Conservation (phyloP, 2,888 invertebrate genomes). For the Philonicus albiceps region DNA sequence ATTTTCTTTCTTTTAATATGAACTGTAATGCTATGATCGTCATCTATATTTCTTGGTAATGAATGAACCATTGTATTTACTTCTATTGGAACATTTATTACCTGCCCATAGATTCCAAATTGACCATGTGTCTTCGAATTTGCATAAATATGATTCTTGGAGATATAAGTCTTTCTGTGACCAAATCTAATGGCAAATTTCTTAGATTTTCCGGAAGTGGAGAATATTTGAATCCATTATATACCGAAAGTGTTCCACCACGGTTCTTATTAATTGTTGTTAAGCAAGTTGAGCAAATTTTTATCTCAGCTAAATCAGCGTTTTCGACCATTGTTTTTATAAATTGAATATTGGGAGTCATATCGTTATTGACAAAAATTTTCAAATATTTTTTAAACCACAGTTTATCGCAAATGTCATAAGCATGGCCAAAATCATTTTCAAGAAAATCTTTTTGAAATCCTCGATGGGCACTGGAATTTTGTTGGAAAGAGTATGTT, state of each 20-base stretch:
- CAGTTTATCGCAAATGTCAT: no score
- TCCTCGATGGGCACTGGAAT: no score
- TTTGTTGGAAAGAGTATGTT: no score
- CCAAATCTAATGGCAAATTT: conserved; percentile 17
- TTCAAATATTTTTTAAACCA: no score
- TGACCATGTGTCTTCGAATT: conserved; percentile 47
- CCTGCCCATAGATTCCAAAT: conserved; percentile 58
- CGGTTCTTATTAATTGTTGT: neutral
- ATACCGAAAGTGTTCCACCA: neutral
- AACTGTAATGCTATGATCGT: conserved; percentile 38
- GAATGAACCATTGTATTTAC: conserved; percentile 56
- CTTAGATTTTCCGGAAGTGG: neutral
- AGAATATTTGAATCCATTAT: neutral
- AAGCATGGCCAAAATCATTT: no score
- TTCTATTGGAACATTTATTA: conserved; percentile 59
- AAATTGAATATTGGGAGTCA: no score
- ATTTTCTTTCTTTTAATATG: conserved; percentile 46
- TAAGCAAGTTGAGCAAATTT: neutral
- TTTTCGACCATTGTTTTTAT: no score
- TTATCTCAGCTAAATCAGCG: no score
- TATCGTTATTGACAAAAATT: no score
- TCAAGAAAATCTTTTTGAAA: no score
- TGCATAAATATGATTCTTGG: conserved; percentile 45
- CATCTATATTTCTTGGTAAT: conserved; percentile 52
- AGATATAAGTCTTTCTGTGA: conserved; percentile 41